Conservation (phyloP, 2,888 invertebrate genomes). For the Synergus laeviventris region DNA sequence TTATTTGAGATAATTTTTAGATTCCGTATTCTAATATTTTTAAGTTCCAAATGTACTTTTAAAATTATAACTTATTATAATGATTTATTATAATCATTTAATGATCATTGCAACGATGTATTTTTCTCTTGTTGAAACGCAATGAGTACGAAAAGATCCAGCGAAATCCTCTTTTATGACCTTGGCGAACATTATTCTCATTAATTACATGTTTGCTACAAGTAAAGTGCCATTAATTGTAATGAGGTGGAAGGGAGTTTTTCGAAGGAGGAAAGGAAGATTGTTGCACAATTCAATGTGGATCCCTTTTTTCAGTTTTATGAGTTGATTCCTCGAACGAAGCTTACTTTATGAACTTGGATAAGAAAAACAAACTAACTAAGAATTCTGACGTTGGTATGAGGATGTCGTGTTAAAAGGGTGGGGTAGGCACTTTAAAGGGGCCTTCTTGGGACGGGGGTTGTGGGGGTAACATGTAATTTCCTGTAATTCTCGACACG, state of each 20-base stretch:
- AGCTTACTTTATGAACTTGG: neutral
- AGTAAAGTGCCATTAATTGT: neutral
- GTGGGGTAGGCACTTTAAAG: neutral
- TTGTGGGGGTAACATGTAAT: slow-evolving; percentile 34
- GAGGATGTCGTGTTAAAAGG: neutral
- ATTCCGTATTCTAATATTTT: too few species aligned
- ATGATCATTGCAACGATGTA: neutral
- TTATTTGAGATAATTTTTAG: neutral
- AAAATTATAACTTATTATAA: neutral
- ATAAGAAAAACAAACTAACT: slow-evolving; percentile 6
- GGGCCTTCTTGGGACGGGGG: slow-evolving; percentile 1
- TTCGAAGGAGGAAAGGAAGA: neutral
- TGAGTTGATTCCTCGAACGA: neutral
- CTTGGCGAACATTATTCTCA: neutral
- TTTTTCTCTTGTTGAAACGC: neutral
- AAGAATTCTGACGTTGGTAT: slow-evolving; percentile 1
- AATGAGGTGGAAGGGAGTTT: neutral
- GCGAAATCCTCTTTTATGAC: slow-evolving; percentile 15
- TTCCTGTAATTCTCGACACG: slow-evolving; percentile 37
- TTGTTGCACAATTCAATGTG: neutral
- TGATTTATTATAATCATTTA: too few species aligned
- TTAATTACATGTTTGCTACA: slow-evolving; percentile 5
- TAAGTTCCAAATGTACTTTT: too few species aligned
- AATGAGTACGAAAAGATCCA: slow-evolving; percentile 1
- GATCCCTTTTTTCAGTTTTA: slow-evolving; percentile 3